Base-by-base conservation (phyloP, 35 echinoderm and acorn worm genomes). In the Apostichopus californicus region DNA sequence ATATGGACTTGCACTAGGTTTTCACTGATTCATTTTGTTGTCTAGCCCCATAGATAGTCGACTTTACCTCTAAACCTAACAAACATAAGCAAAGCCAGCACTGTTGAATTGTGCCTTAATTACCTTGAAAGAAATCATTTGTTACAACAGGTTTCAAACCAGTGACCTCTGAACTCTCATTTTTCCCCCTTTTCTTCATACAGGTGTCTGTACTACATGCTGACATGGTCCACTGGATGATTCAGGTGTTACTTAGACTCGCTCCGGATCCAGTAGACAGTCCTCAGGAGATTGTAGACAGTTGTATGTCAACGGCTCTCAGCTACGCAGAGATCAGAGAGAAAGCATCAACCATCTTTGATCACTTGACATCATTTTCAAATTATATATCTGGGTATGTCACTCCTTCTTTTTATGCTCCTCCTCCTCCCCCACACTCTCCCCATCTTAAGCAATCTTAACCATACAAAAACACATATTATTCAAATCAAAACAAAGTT, bases 181-280 rank as follows among this genome's bases (percentile, higher is more conserved):
- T 46, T 0, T 46, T n/a, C n/a, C 34, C 34, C 34, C 34, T 46
- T 46, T 46, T 46, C 34, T 46, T 46, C 34, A 46, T 22, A 23
- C 71, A 98, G 96, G 96, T 98, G 6, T 75, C 84, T 18, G 94
- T 94, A 4, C 66, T 98, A 8, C 96, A 98, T 88, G 90, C 96
- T 5, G 93, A 95, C 23, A 98, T 95, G 96, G 94, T 98, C 14
- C 96, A 98, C 83, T 98, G 96, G 96, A 94, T 98, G 91, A 98
- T 98, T n/a, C 96, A 98, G 91, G 96, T 96, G 13, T 71, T 98
- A 52, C 83, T 98, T 23, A 86, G 94, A 23, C 85, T 98, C 81
- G 94, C 96, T 14, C 96, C 96, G 4, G 84, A 98, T 61, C 91
- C 86, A 15, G 58, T 72, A 13, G 93, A 93, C 53, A 94, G 90